Evolutionary conservation across 2,113 vertebrate genomes (phyloP).

Genomic region (Poeciliopsis occidentalis): DNA sequence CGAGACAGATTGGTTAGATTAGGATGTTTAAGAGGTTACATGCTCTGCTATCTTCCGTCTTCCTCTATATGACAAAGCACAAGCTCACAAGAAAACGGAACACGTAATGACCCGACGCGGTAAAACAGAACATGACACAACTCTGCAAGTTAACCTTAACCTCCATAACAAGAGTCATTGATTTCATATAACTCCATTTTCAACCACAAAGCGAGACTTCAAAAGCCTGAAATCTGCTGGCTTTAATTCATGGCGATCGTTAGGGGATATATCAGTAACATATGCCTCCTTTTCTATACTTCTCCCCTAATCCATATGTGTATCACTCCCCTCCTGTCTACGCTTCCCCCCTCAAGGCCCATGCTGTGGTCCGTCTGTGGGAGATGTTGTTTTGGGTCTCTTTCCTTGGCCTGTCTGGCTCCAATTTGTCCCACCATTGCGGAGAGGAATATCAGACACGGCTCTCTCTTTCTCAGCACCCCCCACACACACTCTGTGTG

Average conservation of each 20-base stretch:
- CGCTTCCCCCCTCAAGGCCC: constrained; percentile 59
- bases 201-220: constrained; percentile 59
- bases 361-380: constrained; percentile 77
- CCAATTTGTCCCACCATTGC: constrained; percentile 82
- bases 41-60: constrained; percentile 36
- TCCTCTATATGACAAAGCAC: constrained; percentile 8
- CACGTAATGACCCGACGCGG: constrained; percentile 26
- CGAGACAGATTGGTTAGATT: constrained; percentile 42
- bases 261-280: constrained; percentile 71
- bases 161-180: constrained; percentile 60
- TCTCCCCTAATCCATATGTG: constrained; percentile 67
- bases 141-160: constrained; percentile 39
- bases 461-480: constrained; percentile 43
- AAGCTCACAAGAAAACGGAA: constrained; percentile 20
- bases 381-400: constrained; percentile 79
- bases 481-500: constrained; percentile 60
- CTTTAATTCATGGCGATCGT: constrained; percentile 66
- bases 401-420: constrained; percentile 80
- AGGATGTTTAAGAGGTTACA: constrained; percentile 33
- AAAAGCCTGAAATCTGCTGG: constrained; percentile 62
- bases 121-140: constrained; percentile 44
- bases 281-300: constrained; percentile 58
- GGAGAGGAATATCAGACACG: constrained; percentile 77
- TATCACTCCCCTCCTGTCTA: constrained; percentile 44
- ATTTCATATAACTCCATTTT: constrained; percentile 67